phyloP scores from a whole-genome alignment of 1,140 invertebrate species.

The Musca domestica region DNA sequence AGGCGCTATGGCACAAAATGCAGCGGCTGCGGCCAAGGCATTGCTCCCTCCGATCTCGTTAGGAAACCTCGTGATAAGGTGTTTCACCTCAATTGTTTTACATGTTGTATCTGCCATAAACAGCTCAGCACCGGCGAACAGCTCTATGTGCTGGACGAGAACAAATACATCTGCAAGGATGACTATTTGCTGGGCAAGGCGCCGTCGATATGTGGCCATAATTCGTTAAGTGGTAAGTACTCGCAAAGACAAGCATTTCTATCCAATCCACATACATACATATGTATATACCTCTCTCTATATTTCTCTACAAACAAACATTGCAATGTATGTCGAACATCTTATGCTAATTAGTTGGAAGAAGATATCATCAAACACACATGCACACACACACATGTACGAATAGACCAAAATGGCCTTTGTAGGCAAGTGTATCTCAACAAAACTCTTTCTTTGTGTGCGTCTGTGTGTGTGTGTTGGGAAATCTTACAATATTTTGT shows the following conservation, averaged over 20 bases:
- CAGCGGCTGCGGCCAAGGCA: conserved; percentile 92
- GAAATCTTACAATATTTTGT: too few relatives aligned
- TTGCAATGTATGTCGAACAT: too few relatives aligned
- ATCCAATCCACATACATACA: background rate
- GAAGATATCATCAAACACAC: too few relatives aligned
- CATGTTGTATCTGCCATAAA: conserved; percentile 94
- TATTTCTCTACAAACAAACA: too few relatives aligned
- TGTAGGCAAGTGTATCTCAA: too few relatives aligned
- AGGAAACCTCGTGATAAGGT: conserved; percentile 93
- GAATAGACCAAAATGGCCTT: too few relatives aligned
- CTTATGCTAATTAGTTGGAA: too few relatives aligned
- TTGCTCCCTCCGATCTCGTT: conserved; percentile 93
- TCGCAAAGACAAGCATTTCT: too few relatives aligned
- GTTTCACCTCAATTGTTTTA: conserved; percentile 98
- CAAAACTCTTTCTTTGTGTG: too few relatives aligned
- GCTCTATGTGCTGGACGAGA: conserved; percentile 94
- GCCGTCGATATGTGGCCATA: conserved; percentile 57
- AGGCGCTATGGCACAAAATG: conserved; percentile 98
- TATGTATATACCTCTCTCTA: too few relatives aligned
- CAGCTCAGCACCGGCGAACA: conserved; percentile 97
- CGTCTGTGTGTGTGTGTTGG: too few relatives aligned
- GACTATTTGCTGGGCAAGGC: conserved; percentile 90
- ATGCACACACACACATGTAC: too few relatives aligned
- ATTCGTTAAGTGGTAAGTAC: conserved; percentile 58
- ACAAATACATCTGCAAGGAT: conserved; percentile 98